Evolutionary conservation across 2,888 invertebrate genomes (phyloP).

Genomic region (Ceratothoa steindachneri): DNA sequence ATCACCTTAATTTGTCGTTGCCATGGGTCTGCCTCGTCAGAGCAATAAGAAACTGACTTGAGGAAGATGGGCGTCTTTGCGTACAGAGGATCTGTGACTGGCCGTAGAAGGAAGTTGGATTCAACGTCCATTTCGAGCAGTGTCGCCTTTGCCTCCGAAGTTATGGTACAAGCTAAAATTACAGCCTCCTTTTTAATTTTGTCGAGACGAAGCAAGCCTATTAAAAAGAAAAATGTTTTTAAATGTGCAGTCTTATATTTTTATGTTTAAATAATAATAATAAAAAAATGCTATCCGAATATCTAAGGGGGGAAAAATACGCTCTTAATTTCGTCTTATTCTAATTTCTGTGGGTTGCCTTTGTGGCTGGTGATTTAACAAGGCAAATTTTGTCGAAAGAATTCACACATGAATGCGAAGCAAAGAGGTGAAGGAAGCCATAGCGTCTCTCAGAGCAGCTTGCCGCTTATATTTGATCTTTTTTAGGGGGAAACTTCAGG

Average conservation of each 20-base stretch:
- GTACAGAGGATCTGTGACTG: constrained; percentile 63
- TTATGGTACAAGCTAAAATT: constrained; percentile 63
- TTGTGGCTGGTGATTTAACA: background rate
- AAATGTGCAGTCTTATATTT: background rate
- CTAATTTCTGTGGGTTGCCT: background rate
- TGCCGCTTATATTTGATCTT: too few species aligned
- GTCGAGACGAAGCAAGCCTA: constrained; percentile 61
- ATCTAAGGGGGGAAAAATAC: background rate
- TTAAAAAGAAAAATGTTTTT: too few species aligned
- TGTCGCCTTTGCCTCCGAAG: constrained; percentile 54
- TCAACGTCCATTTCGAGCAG: constrained; percentile 58
- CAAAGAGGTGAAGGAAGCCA: too few species aligned
- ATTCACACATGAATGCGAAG: too few species aligned
- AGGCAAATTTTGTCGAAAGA: background rate
- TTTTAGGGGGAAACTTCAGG: too few species aligned
- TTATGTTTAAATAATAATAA: constrained; percentile 11
- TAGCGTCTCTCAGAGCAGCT: too few species aligned
- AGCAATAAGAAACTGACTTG: constrained; percentile 64
- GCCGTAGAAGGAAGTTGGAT: constrained; percentile 60
- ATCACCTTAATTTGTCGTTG: constrained; percentile 53
- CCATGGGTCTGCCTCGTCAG: constrained; percentile 55
- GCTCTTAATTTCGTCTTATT: background rate
- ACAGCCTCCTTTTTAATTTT: constrained; percentile 64
- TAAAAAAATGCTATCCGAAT: constrained; percentile 14
- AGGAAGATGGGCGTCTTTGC: constrained; percentile 64